phyloP scores from a whole-genome alignment of 23 tunicate species.

The Pegea sp. region DNA sequence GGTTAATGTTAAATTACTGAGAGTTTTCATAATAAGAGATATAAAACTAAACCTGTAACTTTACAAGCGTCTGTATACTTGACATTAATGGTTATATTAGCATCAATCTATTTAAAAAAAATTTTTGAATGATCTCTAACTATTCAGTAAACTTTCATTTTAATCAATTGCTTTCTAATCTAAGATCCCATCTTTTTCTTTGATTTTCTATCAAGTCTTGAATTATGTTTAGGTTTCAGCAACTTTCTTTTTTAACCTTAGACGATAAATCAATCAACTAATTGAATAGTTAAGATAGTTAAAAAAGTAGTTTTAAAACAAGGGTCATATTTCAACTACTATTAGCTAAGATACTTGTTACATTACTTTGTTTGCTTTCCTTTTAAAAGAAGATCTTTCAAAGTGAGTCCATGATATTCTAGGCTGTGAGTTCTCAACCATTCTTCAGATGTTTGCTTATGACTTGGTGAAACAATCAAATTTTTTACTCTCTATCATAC shows the following conservation, averaged over 20 bases:
- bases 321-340: neutral
- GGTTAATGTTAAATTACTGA: too few species aligned
- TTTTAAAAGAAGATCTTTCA: conserved; percentile 49
- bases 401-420: conserved; percentile 33
- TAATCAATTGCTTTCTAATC: too few species aligned
- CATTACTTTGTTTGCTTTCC: conserved; percentile 75
- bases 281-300: neutral
- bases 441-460: conserved; percentile 73
- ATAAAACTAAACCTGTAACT: too few species aligned
- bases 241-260: neutral
- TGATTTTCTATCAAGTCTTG: neutral
- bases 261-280: neutral
- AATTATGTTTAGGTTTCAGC: neutral
- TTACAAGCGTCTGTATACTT: too few species aligned
- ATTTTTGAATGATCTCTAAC: too few species aligned
- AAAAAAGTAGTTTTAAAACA: neutral
- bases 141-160: too few species aligned
- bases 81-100: too few species aligned
- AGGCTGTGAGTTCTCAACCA: conserved; percentile 64
- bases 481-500: conserved; percentile 41
- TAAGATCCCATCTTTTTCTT: too few species aligned
- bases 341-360: too few species aligned
- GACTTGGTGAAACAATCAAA: conserved; percentile 42
- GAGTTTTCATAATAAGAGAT: too few species aligned
- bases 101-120: too few species aligned